Percentiles rank a stretch among this genome's conserved stretches.
Conservation (phyloP, 2,888 invertebrate genomes). For the Papilio gigon region DNA sequence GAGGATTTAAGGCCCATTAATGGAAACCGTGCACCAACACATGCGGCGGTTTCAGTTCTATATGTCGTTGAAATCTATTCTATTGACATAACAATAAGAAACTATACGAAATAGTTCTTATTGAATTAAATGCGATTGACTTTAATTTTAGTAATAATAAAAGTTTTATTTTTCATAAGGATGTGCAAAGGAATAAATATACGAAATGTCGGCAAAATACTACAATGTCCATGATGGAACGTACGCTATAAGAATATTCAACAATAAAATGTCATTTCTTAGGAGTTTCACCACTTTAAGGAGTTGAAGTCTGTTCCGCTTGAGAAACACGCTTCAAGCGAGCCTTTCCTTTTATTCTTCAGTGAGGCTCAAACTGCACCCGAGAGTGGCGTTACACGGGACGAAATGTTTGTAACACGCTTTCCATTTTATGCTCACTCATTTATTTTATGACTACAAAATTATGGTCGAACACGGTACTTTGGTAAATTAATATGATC, state of each 20-base stretch:
- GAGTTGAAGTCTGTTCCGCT: conserved; percentile 39
- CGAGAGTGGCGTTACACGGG: conserved; percentile 35
- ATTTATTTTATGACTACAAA: conserved; percentile 22
- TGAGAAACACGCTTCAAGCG: conserved; percentile 38
- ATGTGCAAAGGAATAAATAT: not conserved
- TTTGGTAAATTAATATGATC: conserved; percentile 5
- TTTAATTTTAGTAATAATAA: too few species aligned
- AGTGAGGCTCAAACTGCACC: conserved; percentile 36
- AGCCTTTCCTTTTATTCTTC: conserved; percentile 33
- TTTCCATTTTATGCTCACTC: conserved; percentile 21
- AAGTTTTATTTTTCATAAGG: not conserved
- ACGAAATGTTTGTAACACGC: conserved; percentile 32
- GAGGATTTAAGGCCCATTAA: too few species aligned
- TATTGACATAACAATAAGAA: not conserved
- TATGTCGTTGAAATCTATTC: conserved; percentile 2
- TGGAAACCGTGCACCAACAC: too few species aligned
- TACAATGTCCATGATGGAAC: conserved; percentile 16
- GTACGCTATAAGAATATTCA: conserved; percentile 25
- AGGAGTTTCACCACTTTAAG: conserved; percentile 35
- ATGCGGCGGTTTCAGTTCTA: not conserved
- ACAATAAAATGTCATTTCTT: conserved; percentile 36
- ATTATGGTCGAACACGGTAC: conserved; percentile 6
- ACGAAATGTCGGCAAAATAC: conserved; percentile 26
- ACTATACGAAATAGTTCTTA: too few species aligned
- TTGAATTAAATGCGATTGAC: too few species aligned